A percentile compares a stretch with the other conserved stretches of the same genome.
Conservation (phyloP, 2,113 vertebrate species). For the Isichthys henryi region DNA sequence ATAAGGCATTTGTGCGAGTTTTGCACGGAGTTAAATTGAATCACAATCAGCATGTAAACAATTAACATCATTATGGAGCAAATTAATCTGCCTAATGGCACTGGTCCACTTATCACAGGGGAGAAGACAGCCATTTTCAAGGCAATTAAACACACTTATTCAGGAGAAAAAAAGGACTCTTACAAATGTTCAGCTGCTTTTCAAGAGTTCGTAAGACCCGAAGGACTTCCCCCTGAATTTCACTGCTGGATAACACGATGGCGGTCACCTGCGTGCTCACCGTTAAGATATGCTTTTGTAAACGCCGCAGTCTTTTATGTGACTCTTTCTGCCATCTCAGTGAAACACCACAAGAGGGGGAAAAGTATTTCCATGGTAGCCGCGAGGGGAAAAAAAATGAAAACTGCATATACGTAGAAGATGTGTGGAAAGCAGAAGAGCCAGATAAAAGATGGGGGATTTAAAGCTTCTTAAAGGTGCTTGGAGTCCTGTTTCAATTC, state of each 20-base stretch:
- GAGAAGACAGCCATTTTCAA: constrained; percentile 54
- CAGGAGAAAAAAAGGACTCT: constrained; percentile 26
- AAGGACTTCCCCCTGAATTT: not conserved
- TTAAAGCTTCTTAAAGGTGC: not conserved
- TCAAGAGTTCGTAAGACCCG: not conserved
- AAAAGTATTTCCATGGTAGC: not conserved
- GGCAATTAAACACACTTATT: constrained; percentile 53
- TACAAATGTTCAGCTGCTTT: not conserved
- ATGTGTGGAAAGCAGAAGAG: not conserved
- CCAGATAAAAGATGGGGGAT: not conserved
- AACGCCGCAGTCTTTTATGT: not conserved
- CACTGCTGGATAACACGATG: not conserved
- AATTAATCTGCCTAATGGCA: constrained; percentile 63
- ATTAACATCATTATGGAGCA: constrained; percentile 60
- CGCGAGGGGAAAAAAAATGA: not conserved
- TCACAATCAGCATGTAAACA: constrained; percentile 53
- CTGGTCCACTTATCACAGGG: constrained; percentile 51
- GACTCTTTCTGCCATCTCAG: not conserved
- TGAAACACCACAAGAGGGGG: not conserved
- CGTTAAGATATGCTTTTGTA: not conserved
- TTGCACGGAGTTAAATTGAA: constrained; percentile 38
- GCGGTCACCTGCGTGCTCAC: not conserved
- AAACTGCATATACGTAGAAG: not conserved
- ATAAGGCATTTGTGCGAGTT: constrained; percentile 20
- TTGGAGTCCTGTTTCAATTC: not conserved